Base-by-base conservation (phyloP, 2,113 vertebrate species). In the Eudyptes chrysolophus region DNA sequence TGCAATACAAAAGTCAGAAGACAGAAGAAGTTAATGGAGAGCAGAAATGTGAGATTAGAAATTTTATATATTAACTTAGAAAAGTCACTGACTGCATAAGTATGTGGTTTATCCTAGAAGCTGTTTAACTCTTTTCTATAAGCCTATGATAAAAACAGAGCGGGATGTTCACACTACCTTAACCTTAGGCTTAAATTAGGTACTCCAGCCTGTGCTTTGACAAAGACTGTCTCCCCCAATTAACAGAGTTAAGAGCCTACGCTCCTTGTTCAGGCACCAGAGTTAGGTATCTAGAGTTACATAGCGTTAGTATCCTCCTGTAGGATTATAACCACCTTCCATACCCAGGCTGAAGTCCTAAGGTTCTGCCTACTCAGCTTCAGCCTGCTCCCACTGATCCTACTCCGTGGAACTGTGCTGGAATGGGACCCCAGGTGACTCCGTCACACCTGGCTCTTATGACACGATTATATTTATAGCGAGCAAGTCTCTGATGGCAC, bases 251-350 rank as follows among this genome's bases (percentile, higher is more conserved):
- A n/a, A 54, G 48, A 86, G 61, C 46, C 34, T 38, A 6, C 20
- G 3, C 24, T 57, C 36, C 32, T 29, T 9, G 20, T 4, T 4
- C 27, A 11, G 60, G 26, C 12, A 34, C n/a, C 46, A 20, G 19
- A 24, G 18, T 48, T 16, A 16, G 44, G 58, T 26, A 44, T 21
- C 44, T 40, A 7, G 16, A 52, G 61, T 38, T 29, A 19, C 0
- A 0, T 10, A 58, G 29, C 7, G 0, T 15, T 9, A 34, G 22
- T 19, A 27, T 27, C 54, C 40, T 32, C 29, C 79, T 38, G 46
- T 10, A 49, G 65, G 30, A 26, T 11, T 49, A 25, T 8, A 32
- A 49, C 52, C 32, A 11, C 36, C 22, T 24, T 49, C 70, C 62
- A 12, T 3, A 6, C 2, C 6, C 46, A 30, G 38, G 65, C 51